Conservation (phyloP, 1,140 invertebrate genomes). For the Sycophaga agraensis region DNA sequence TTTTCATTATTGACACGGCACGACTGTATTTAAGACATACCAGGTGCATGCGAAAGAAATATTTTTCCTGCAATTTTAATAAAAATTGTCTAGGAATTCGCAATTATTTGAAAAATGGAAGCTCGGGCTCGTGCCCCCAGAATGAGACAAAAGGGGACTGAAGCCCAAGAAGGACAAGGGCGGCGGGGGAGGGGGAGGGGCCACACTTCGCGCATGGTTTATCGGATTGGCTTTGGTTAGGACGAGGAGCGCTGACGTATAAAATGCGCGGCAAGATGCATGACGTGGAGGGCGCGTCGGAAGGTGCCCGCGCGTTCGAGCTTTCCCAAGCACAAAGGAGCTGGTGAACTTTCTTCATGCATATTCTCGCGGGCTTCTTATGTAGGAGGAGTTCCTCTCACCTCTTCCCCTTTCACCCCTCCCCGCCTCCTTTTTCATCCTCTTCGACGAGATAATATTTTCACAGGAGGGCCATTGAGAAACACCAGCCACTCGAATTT, state of each 20-base stretch:
- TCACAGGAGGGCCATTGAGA: conserved; percentile 1
- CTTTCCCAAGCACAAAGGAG: conserved; percentile 11
- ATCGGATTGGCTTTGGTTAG: not conserved
- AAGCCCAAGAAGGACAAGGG: too few relatives aligned
- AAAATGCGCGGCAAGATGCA: not conserved
- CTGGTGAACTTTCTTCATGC: conserved; percentile 19
- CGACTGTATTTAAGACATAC: too few relatives aligned
- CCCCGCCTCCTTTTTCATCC: not conserved
- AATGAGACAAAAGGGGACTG: too few relatives aligned
- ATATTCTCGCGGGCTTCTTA: conserved; percentile 14
- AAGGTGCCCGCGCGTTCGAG: not conserved
- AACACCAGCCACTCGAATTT: conserved; percentile 11
- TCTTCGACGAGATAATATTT: conserved; percentile 7
- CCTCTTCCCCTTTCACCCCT: not conserved
- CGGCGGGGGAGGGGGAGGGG: too few relatives aligned
- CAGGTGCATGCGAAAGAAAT: too few relatives aligned
- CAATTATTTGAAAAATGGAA: too few relatives aligned
- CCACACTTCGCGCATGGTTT: too few relatives aligned
- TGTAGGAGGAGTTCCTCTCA: conserved; percentile 1
- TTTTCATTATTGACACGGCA: too few relatives aligned
- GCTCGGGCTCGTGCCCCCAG: too few relatives aligned
- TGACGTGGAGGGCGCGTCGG: not conserved
- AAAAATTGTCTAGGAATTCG: too few relatives aligned
- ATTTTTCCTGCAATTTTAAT: too few relatives aligned
- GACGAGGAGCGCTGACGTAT: not conserved